Evolutionary conservation across 1,140 invertebrate species (phyloP), one percentile per base, ranked within the genome.

Genomic region (Panagrolaimus sp.): DNA sequence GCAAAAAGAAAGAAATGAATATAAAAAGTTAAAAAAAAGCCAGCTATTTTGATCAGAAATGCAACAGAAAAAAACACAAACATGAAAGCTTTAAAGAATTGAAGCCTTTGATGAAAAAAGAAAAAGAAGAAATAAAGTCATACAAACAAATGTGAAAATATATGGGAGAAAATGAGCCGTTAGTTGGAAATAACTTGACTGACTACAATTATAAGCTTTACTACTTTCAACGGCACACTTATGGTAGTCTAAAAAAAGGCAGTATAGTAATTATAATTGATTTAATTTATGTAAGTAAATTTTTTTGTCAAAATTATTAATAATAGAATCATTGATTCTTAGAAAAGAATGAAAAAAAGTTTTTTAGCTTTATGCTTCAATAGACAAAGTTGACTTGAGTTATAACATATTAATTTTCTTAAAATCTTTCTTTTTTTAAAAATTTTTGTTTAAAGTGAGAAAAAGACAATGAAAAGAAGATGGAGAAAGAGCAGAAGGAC

Each of bases 161-260:
- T 14, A 61, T 20, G 38, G 31, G 42, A 5, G 25, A 68, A 27
- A 48, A 46, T 9, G 27, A 66, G 38, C 23, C 25, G 38, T 20
- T 9, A 45, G 42, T 11, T 61, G 20, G 43, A 63, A 68, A 48
- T 45, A 62, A 45, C 57, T 63, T 23, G 47, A n/a, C 47, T 27
- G 31, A 38, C 31, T 38, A 38, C 31, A 38, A 38, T 38, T 38
- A 38, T 38, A 38, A 38, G 31, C 31, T 38, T 38, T 38, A 38
- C 31, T 38, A 38, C 31, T 38, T 38, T 38, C 31, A 38, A 38
- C 31, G 7, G n/a, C n/a, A 38, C 31, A 7, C 31, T 38, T 5
- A 57, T 20, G 9, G 31, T 57, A 11, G 51, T 25, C 31, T 48
- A 23, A n/a, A 57, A 57, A 57, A 16, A n/a, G 3, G 11, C 20